These are phyloP conservation scores for Octomys mimax DNA, from an alignment of 2,797 vertebrate species.

Conservation along the genomic window DNA sequence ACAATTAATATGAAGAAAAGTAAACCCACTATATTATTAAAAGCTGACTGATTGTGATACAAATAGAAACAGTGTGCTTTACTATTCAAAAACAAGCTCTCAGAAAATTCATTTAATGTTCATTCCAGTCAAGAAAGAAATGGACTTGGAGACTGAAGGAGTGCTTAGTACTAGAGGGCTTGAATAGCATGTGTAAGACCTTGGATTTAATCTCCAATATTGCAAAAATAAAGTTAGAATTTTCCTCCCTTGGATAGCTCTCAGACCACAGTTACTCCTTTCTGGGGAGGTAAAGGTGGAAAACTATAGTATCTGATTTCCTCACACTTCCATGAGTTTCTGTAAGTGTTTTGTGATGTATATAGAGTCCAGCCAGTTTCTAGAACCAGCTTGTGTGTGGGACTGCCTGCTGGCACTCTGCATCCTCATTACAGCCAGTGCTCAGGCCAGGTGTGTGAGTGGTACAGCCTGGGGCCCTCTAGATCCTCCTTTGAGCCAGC, in stretches of 20 bases:
- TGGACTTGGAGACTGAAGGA: not conserved
- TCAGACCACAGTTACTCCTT: not conserved
- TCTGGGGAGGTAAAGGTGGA: not conserved
- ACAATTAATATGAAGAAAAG: slow-evolving; percentile 20
- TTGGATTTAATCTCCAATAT: not conserved
- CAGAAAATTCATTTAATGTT: not conserved
- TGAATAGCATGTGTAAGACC: not conserved
- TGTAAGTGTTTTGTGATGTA: not conserved
- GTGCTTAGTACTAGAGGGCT: not conserved
- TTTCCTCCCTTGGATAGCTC: not conserved
- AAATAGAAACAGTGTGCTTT: slow-evolving; percentile 7
- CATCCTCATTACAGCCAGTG: too few relatives aligned
- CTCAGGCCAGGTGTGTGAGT: too few relatives aligned
- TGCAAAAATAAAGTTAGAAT: not conserved
- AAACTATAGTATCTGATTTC: not conserved
- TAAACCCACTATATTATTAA: not conserved
- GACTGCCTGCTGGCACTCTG: too few relatives aligned
- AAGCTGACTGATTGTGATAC: not conserved
- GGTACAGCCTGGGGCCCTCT: too few relatives aligned
- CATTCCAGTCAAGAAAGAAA: not conserved
- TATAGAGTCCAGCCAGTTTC: not conserved
- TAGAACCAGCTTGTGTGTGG: too few relatives aligned
- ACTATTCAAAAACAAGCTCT: not conserved
- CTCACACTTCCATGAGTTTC: not conserved
- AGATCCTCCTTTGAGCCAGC: too few relatives aligned